A percentile compares a stretch with the other conserved stretches of the same genome.
phyloP scores from a whole-genome alignment of 2,888 invertebrate species.

The Parnassius mnemosyne region DNA sequence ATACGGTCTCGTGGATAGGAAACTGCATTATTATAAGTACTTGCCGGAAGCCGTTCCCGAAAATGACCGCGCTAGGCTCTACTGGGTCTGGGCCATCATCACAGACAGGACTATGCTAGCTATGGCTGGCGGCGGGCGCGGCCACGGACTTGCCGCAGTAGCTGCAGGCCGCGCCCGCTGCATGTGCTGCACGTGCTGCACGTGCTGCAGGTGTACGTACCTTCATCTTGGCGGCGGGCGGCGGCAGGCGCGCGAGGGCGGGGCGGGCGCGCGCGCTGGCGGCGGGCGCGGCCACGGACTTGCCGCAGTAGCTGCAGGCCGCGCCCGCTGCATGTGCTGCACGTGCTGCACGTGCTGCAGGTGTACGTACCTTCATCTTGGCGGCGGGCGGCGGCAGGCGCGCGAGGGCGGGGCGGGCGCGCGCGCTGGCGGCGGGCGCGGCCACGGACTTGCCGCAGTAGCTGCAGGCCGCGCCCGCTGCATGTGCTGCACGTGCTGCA shows the following conservation, averaged over 20 bases:
- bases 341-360: too few relatives aligned
- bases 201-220: conserved; percentile 54
- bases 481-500: neutral
- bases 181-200: neutral
- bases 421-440: conserved; percentile 69
- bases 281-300: conserved; percentile 86
- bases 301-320: conserved; percentile 83
- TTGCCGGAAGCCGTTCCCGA: too few relatives aligned
- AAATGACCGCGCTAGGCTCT: too few relatives aligned
- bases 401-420: conserved; percentile 78
- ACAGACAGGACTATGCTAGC: too few relatives aligned
- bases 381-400: conserved; percentile 84
- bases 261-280: conserved; percentile 81
- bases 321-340: neutral
- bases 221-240: conserved; percentile 87
- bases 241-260: conserved; percentile 82
- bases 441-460: conserved; percentile 16
- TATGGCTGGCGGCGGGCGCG: conserved; percentile 72
- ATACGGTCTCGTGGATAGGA: too few relatives aligned
- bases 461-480: neutral
- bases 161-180: neutral
- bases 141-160: conserved; percentile 94
- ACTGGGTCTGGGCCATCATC: too few relatives aligned
- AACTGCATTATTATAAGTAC: too few relatives aligned
- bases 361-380: conserved; percentile 83